Percentiles rank a stretch among this genome's conserved stretches.
Conservation (phyloP, 2,113 vertebrate species). For the Climacteris rufus region DNA sequence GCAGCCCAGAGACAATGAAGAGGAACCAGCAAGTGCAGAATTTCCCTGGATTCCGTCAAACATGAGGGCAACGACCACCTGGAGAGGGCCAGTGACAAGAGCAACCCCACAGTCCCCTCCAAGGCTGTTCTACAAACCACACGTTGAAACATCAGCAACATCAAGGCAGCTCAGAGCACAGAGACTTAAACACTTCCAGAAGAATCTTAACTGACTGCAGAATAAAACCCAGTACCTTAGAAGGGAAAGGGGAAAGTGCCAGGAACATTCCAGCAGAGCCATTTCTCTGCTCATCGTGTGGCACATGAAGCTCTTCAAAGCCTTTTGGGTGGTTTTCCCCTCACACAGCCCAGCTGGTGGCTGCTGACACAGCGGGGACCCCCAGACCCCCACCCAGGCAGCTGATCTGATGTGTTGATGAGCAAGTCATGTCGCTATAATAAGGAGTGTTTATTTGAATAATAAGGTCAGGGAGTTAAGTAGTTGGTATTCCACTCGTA, state of each 20-base stretch:
- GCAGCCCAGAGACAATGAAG: too few relatives aligned
- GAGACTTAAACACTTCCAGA: background rate
- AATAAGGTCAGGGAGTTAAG: constrained; percentile 82
- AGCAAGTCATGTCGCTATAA: constrained; percentile 51
- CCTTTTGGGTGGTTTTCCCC: background rate
- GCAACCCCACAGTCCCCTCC: rapidly evolving
- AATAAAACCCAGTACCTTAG: background rate
- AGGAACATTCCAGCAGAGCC: background rate
- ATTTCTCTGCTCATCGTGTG: rapidly evolving
- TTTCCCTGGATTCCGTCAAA: background rate
- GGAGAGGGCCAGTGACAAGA: background rate
- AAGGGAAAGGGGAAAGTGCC: background rate
- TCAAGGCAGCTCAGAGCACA: rapidly evolving
- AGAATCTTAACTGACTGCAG: background rate
- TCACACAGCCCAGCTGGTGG: background rate
- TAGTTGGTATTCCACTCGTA: constrained; percentile 81
- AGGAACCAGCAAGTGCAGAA: rapidly evolving
- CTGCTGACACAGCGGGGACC: constrained; percentile 17
- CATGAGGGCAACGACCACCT: rapidly evolving
- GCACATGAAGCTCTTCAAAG: rapidly evolving
- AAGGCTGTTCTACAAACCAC: background rate
- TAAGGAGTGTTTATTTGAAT: constrained; percentile 79
- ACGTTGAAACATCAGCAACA: rapidly evolving
- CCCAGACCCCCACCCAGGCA: constrained; percentile 42
- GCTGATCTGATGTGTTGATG: constrained; percentile 49